Evolutionary conservation across 2,797 vertebrate genomes (phyloP).

Genomic region (Menidia menidia): DNA sequence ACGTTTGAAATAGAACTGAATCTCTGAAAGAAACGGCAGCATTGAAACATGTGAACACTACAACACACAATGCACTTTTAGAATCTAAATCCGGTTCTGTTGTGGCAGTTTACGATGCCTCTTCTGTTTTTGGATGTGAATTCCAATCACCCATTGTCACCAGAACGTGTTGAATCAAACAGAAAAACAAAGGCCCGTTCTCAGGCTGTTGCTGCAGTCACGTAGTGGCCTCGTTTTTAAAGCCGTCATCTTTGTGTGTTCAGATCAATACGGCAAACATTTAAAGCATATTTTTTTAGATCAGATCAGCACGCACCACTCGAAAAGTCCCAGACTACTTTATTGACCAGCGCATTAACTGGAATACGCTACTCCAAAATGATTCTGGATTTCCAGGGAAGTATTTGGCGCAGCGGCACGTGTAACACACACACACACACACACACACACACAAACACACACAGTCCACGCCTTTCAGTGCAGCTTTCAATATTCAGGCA

Average conservation of each 20-base stretch:
- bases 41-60: not conserved
- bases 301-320: constrained; percentile 7
- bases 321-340: constrained; percentile 34
- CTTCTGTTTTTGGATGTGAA: constrained; percentile 21
- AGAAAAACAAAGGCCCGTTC: constrained; percentile 30
- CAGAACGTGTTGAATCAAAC: constrained; percentile 44
- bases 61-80: not conserved
- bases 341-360: constrained; percentile 36
- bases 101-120: not conserved
- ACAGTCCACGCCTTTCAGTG: too few species aligned
- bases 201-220: constrained; percentile 18
- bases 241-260: constrained; percentile 39
- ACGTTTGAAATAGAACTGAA: constrained; percentile 29
- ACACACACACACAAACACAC: too few species aligned
- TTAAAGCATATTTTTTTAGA: constrained; percentile 31
- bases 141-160: constrained; percentile 17
- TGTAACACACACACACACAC: too few species aligned
- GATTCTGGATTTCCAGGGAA: constrained; percentile 2
- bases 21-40: constrained; percentile 11
- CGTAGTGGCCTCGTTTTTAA: constrained; percentile 53
- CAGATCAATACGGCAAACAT: constrained; percentile 55
- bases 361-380: not conserved
- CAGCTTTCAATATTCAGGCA: too few species aligned
- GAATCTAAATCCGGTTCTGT: constrained; percentile 4
- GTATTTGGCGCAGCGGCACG: not conserved